phyloP scores from a whole-genome alignment of 1,140 invertebrate genomes.

The Leptinotarsa texana region DNA sequence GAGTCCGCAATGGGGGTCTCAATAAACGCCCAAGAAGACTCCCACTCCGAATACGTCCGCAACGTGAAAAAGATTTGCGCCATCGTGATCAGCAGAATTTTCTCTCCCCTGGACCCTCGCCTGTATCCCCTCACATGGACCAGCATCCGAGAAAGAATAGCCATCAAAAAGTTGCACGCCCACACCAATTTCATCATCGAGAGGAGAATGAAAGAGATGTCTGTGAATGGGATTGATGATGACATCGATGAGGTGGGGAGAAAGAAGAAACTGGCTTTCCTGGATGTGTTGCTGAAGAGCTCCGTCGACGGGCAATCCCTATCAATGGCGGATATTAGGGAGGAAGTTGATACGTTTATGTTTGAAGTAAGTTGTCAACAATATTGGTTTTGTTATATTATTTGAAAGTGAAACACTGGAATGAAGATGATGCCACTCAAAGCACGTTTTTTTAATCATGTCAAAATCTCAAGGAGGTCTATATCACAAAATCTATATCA shows the following conservation, averaged over 20 bases:
- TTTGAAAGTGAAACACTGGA: too few species aligned
- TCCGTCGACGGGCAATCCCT: constrained; percentile 59
- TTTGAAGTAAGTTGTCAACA: constrained; percentile 60
- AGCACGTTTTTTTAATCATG: too few species aligned
- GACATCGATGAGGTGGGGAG: constrained; percentile 43
- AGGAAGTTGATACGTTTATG: constrained; percentile 88
- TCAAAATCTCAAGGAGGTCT: too few species aligned
- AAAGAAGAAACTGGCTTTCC: constrained; percentile 69
- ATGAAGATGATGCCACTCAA: too few species aligned
- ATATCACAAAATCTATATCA: too few species aligned
- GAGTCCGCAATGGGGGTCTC: constrained; percentile 73
- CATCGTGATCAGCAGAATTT: constrained; percentile 54
- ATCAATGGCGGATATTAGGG: constrained; percentile 69
- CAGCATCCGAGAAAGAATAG: constrained; percentile 54
- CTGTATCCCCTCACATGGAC: constrained; percentile 43
- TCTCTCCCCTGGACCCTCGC: constrained; percentile 49
- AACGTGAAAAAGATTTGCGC: constrained; percentile 64
- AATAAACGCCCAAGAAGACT: constrained; percentile 70
- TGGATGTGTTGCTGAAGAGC: constrained; percentile 71
- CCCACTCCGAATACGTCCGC: constrained; percentile 73
- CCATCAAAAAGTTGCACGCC: constrained; percentile 67
- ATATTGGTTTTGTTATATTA: too few species aligned
- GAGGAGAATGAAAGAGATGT: constrained; percentile 53
- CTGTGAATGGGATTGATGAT: constrained; percentile 9
- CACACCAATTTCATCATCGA: constrained; percentile 68